These are phyloP conservation scores for Arctopsyche grandis DNA, from an alignment of 1,140 invertebrate species.

Conservation along the genomic window DNA sequence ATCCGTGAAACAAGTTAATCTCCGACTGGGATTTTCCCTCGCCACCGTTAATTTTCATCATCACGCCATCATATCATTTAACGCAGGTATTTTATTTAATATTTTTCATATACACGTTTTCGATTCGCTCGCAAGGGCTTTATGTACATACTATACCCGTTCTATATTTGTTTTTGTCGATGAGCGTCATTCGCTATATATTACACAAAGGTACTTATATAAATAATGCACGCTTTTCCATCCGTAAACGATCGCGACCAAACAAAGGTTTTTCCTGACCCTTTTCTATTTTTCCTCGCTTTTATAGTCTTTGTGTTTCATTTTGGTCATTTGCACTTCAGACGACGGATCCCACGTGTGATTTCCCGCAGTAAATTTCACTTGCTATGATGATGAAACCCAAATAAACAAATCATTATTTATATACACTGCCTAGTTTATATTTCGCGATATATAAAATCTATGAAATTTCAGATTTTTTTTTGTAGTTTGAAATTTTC, in stretches of 20 bases:
- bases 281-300: slow-evolving; percentile 13
- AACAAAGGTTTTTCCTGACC: slow-evolving; percentile 17
- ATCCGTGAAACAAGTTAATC: slow-evolving; percentile 32
- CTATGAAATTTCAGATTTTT: too few relatives aligned
- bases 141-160: not conserved
- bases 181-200: slow-evolving; percentile 9
- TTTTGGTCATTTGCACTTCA: slow-evolving; percentile 25
- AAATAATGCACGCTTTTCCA: slow-evolving; percentile 15
- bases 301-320: slow-evolving; percentile 21
- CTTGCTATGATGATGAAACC: not conserved
- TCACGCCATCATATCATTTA: slow-evolving; percentile 5
- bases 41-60: slow-evolving; percentile 15
- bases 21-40: slow-evolving; percentile 17
- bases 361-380: slow-evolving; percentile 17
- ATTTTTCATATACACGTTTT: too few relatives aligned
- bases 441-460: too few relatives aligned
- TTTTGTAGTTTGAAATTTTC: too few relatives aligned
- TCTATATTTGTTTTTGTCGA: not conserved
- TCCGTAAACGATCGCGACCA: slow-evolving; percentile 5
- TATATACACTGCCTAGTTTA: too few relatives aligned
- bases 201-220: not conserved
- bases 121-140: too few relatives aligned
- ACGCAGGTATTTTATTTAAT: not conserved
- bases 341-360: not conserved
- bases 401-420: too few relatives aligned